Base-by-base conservation (phyloP, 2,888 invertebrate species). In the Magallana nippona region DNA sequence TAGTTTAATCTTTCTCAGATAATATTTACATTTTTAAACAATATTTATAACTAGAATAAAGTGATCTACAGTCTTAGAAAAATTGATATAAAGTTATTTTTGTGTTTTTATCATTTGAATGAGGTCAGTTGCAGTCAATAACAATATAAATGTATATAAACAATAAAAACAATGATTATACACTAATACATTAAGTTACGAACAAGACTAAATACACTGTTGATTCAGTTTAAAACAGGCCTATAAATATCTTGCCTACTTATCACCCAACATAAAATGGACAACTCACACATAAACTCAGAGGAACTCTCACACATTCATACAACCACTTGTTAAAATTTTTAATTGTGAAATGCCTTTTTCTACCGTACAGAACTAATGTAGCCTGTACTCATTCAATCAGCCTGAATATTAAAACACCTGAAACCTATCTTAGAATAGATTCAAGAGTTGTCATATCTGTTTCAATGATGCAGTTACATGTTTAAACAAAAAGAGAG, bases 191-290 rank as follows among this genome's bases (percentile, higher is more conserved):
- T 71, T 71, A 71, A 71, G 71, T 71, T 71, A 71, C 71, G 71
- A 71, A 71, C 71, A 71, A 71, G 71, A 71, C 71, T 71, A 71
- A 71, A 71, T 71, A 71, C 22, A 27, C 32, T 71, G 44, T 44
- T 44, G 44, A 44, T 44, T 32, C 15, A 32, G 32, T 71, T 71
- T 71, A 71, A 71, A 71, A 71, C 71, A 27, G 17, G 15, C 32
- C 71, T 71, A 71, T 71, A 71, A 71, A 71, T 71, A 71, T 71
- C 71, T 71, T 71, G 71, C 71, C 71, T 71, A 71, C 22, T 71
- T 71, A 13, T 71, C 71, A 71, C 71, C 71, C 71, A 27, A 71
- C 71, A 71, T 71, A 27, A 71, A 71, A 71, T 15, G 11, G n/a
- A 71, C 19, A 71, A 27, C 71, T 71, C 27, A 15, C 15, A 71